phyloP scores from a whole-genome alignment of 2,113 vertebrate genomes.

The Pituophis catenifer region DNA sequence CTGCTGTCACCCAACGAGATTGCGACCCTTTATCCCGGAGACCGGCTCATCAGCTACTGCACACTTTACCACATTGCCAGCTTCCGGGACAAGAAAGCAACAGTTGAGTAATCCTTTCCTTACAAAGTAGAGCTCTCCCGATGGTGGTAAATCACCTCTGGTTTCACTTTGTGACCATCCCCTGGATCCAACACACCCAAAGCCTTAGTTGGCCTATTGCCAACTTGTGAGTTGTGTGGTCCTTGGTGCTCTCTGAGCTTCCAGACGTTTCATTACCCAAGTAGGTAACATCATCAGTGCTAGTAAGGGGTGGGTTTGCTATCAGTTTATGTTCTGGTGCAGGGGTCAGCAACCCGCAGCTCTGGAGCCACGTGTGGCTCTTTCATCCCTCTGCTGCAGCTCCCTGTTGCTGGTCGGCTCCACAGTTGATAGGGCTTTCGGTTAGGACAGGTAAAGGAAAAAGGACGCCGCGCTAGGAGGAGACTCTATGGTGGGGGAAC shows the following conservation, averaged over 20 bases:
- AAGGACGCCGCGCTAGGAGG: no score
- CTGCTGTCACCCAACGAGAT: conserved; percentile 92
- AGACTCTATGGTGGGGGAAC: no score
- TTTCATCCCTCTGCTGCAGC: no score
- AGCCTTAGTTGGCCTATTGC: not conserved
- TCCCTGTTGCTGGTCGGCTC: no score
- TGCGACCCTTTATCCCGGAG: conserved; percentile 87
- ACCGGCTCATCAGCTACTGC: conserved; percentile 88
- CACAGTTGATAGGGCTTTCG: no score
- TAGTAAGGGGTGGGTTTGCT: no score
- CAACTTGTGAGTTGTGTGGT: not conserved
- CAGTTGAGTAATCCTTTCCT: conserved; percentile 51
- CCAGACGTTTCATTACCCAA: no score
- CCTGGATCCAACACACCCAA: not conserved
- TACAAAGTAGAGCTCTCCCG: not conserved
- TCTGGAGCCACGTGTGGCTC: no score
- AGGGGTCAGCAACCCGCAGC: no score
- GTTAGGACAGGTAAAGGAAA: no score
- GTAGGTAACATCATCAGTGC: no score
- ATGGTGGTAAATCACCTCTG: not conserved
- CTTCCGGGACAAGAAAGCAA: conserved; percentile 71
- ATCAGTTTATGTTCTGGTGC: no score
- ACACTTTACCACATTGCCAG: conserved; percentile 83
- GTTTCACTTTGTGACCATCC: not conserved
- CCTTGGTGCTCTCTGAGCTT: not conserved